Evolutionary conservation across 2,888 invertebrate genomes (phyloP), one percentile per base, ranked within the genome.

Genomic region (Xylota segnis): DNA sequence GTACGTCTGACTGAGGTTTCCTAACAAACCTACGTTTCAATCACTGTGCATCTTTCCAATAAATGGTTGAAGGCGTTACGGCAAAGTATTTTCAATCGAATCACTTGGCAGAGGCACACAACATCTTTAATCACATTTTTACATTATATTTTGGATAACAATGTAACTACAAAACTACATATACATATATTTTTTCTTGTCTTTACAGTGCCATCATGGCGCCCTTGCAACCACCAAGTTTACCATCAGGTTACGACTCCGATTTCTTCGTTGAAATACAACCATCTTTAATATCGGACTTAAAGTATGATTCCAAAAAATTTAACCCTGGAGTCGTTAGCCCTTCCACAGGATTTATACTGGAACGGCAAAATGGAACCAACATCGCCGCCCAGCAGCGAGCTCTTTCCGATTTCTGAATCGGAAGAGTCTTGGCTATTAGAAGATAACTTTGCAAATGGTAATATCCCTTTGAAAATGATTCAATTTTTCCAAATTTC

Each of bases 151-250:
- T 32, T 32, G 32, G 7, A 32, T 6, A 3, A 7, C 32, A 6
- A 3, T 40, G 9, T 45, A 45, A 4, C 5, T 16, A n/a, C 27
- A 0, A 23, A 23, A 23, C 23, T 23, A 23, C 3, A 45, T 29
- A 29, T 34, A n/a, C n/a, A n/a, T 9, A 12, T 34, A 14, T 7
- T 43, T 9, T 63, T 45, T 56, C 29, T 29, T 52, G 27, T 3
- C 23, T 50, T 63, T 87, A 52, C 45, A 97, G 96, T 93, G 96
- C 96, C 96, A 95, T 90, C 92, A 96, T 97, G 96, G 96, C 96
- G 94, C 94, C 94, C 94, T 93, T 93, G 93, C 92, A 94, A 94
- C 94, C 94, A 94, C 94, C 92, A 93, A 94, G 93, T 93, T 93
- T 94, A 93, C 94, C 93, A 92, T 93, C 94, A 94, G 95, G 93